These are phyloP conservation scores for Drosophila nigricruria DNA, from an alignment of 2,888 invertebrate species.

Conservation along the genomic window DNA sequence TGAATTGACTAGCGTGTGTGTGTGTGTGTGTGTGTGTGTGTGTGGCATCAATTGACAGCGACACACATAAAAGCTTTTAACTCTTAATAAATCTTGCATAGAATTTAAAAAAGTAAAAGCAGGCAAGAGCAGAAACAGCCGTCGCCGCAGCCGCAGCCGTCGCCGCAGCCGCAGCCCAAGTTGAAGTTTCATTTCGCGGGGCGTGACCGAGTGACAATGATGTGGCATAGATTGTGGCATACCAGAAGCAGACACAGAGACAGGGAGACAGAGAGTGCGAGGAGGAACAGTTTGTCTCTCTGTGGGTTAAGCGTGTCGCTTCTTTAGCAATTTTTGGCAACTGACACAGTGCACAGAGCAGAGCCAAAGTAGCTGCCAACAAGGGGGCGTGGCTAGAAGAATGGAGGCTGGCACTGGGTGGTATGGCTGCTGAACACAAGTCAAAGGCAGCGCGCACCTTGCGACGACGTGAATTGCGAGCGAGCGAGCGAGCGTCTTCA, in stretches of 20 bases:
- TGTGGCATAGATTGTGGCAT: slow-evolving; percentile 62
- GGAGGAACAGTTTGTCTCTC: slow-evolving; percentile 10
- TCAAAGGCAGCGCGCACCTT: slow-evolving; percentile 46
- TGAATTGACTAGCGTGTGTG: not conserved
- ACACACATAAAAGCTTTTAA: slow-evolving; percentile 80
- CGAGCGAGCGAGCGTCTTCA: slow-evolving; percentile 28
- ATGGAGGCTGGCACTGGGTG: not conserved
- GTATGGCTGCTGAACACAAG: slow-evolving; percentile 24
- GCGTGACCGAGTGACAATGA: slow-evolving; percentile 69
- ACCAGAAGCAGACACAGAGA: not conserved
- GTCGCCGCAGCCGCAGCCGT: slow-evolving; percentile 14
- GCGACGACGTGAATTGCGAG: not conserved
- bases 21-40: slow-evolving; percentile 19
- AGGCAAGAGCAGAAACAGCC: slow-evolving; percentile 36
- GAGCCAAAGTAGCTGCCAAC: slow-evolving; percentile 12
- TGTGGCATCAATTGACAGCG: slow-evolving; percentile 70
- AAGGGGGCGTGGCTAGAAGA: not conserved
- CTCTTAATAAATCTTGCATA: slow-evolving; percentile 81
- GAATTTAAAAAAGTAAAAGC: slow-evolving; percentile 74
- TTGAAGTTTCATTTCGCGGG: slow-evolving; percentile 49
- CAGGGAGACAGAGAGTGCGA: not conserved
- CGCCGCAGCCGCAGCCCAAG: slow-evolving; percentile 24
- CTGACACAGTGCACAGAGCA: slow-evolving; percentile 52
- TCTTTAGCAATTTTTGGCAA: slow-evolving; percentile 42
- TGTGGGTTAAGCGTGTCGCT: slow-evolving; percentile 32